Percentiles rank a stretch among this genome's conserved stretches.
phyloP scores from a whole-genome alignment of 2,888 invertebrate species.

The Sinohyriopsis cumingii region DNA sequence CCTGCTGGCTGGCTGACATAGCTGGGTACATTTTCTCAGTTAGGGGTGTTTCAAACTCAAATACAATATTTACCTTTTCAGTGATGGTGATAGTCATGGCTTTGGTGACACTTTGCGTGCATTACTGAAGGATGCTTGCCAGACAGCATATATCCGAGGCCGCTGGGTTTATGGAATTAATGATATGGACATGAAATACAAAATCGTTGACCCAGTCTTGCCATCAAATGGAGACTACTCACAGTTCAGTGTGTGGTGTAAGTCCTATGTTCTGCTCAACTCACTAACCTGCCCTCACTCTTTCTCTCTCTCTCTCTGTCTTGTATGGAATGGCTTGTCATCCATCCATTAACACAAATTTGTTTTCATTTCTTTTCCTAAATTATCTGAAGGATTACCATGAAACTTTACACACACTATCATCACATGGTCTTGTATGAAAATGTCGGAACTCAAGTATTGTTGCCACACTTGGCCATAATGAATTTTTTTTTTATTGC shows the following conservation, averaged over 20 bases:
- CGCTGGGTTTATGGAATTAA: conserved; percentile 83
- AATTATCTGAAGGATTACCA: too few relatives aligned
- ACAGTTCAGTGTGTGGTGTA: conserved; percentile 85
- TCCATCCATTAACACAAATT: too few relatives aligned
- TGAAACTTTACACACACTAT: too few relatives aligned
- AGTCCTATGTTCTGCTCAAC: conserved; percentile 44
- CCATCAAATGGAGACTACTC: conserved; percentile 89
- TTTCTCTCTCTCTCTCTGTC: too few relatives aligned
- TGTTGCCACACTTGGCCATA: too few relatives aligned
- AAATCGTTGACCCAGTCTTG: conserved; percentile 87
- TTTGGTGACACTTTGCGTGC: conserved; percentile 74
- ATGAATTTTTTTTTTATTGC: too few relatives aligned
- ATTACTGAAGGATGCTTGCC: conserved; percentile 82
- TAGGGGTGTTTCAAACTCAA: neutral
- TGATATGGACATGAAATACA: conserved; percentile 81
- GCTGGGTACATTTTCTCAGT: neutral
- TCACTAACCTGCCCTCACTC: neutral
- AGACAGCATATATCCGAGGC: conserved; percentile 84
- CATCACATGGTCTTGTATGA: too few relatives aligned
- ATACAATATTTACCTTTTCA: conserved; percentile 2
- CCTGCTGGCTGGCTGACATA: neutral
- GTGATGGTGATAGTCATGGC: conserved; percentile 56
- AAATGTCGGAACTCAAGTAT: too few relatives aligned
- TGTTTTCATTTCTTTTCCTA: too few relatives aligned
- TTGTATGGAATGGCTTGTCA: too few relatives aligned